Evolutionary conservation across 2,113 vertebrate species (phyloP).

Genomic region (Menidia beryllina): DNA sequence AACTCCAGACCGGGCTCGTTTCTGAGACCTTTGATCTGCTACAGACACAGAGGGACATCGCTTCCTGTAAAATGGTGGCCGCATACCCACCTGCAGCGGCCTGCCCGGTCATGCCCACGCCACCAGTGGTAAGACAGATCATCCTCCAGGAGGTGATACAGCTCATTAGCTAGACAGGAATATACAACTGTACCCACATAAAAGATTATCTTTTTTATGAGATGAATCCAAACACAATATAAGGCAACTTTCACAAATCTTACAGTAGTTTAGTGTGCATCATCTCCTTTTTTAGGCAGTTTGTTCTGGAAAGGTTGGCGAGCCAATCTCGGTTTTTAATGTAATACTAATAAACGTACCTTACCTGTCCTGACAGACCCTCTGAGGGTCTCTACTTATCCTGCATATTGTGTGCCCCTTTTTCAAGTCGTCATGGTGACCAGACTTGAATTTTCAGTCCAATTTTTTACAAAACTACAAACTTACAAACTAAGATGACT

Average conservation of each 20-base stretch:
- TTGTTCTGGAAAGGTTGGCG: background rate
- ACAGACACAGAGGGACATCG: background rate
- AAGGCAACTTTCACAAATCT: background rate
- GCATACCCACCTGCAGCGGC: background rate
- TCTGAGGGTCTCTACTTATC: too few species aligned
- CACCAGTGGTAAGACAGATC: background rate
- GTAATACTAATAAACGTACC: too few species aligned
- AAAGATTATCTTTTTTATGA: background rate
- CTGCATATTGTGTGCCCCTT: too few species aligned
- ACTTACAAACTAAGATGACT: too few species aligned
- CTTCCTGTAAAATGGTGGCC: constrained; percentile 47
- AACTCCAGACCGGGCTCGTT: constrained; percentile 59
- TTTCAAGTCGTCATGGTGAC: too few species aligned
- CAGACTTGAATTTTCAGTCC: too few species aligned
- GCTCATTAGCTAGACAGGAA: background rate
- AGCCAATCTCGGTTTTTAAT: too few species aligned
- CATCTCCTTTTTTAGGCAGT: background rate
- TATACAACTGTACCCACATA: background rate
- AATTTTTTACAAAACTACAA: too few species aligned
- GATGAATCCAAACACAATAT: background rate
- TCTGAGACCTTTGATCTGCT: constrained; percentile 25
- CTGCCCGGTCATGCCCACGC: constrained; percentile 13
- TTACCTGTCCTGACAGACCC: too few species aligned
- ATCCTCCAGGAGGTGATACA: constrained; percentile 1
- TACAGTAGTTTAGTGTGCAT: background rate